Evolutionary conservation across 2,113 vertebrate species (phyloP), one percentile per base, ranked within the genome.

Genomic region (Chaetura pelagica): DNA sequence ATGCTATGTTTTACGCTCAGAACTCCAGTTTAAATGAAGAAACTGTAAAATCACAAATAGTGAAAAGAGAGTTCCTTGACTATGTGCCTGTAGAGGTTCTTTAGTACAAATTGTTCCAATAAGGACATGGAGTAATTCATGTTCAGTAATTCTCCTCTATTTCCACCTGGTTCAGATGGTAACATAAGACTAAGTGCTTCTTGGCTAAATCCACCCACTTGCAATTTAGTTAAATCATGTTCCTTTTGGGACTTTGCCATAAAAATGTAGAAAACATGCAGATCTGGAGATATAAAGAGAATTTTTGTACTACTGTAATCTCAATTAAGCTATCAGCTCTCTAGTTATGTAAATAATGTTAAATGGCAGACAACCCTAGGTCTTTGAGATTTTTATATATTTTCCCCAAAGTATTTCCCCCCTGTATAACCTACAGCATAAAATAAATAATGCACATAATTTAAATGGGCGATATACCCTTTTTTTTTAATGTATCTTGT

Each of bases 121-220:
- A 94, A 95, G 83, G 79, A 90, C 83, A 90, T 51, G 83, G 57
- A 92, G 72, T 96, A 92, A 93, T 57, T 96, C 93, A 52, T 89
- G 92, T 93, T 97, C 72, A 75, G 79, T 78, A 95, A 96, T 97
- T 90, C 96, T 79, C 64, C 82, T 95, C 90, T 87, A 93, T 88
- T 87, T 97, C 90, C 94, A 97, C 95, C 94, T 97, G 94, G 88
- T 96, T 96, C 54, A 4, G 85, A 95, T 96, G 88, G 92, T 90
- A 96, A 96, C 88, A 90, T 89, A 96, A 96, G 51, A 93, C 88
- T 76, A 93, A 95, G 74, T 89, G 86, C 94, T 96, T 97, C 96
- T 96, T 93, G 90, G 88, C 72, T 95, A 93, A 93, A 94, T 96
- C 83, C 80, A 74, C 92, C 85, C 90, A 94, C 90, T 94, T 95